Evolutionary conservation across 1,140 invertebrate species (phyloP).

Genomic region (Liolophura sinensis): DNA sequence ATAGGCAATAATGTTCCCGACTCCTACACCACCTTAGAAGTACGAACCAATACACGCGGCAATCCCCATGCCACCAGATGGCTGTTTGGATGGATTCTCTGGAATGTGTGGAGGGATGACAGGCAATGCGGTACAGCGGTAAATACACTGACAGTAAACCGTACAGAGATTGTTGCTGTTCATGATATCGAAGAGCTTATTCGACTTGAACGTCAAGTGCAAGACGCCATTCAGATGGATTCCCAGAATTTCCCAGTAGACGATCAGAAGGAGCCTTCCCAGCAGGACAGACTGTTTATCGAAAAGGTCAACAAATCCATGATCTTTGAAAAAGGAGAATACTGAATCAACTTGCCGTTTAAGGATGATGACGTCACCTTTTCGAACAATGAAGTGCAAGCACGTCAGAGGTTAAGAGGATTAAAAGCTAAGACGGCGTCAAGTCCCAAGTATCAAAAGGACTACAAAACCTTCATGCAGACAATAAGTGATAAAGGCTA

Average conservation of each 20-base stretch:
- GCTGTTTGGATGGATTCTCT: slow-evolving; percentile 8
- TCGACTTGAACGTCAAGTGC: too few relatives aligned
- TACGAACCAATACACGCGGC: not conserved
- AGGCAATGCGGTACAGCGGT: too few relatives aligned
- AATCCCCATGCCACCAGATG: slow-evolving; percentile 10
- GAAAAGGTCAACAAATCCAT: slow-evolving; percentile 13
- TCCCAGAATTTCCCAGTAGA: slow-evolving; percentile 13
- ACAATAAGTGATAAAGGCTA: slow-evolving; percentile 15
- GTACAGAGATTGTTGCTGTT: too few relatives aligned
- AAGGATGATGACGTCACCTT: slow-evolving; percentile 1
- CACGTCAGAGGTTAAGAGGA: slow-evolving; percentile 7
- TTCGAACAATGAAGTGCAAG: slow-evolving; percentile 16
- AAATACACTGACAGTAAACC: too few relatives aligned
- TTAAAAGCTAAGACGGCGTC: slow-evolving; percentile 8
- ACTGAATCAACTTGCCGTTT: slow-evolving; percentile 10
- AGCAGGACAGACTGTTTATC: slow-evolving; percentile 17
- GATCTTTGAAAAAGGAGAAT: not conserved
- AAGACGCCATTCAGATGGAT: slow-evolving; percentile 19
- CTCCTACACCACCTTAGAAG: too few relatives aligned
- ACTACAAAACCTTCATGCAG: slow-evolving; percentile 17
- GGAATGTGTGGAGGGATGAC: not conserved
- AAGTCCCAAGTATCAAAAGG: slow-evolving; percentile 13
- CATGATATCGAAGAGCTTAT: too few relatives aligned
- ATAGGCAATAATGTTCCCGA: slow-evolving; percentile 13
- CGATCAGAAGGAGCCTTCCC: slow-evolving; percentile 10